phyloP scores from a whole-genome alignment of 1,140 invertebrate species.

The Psilanteris sp. region DNA sequence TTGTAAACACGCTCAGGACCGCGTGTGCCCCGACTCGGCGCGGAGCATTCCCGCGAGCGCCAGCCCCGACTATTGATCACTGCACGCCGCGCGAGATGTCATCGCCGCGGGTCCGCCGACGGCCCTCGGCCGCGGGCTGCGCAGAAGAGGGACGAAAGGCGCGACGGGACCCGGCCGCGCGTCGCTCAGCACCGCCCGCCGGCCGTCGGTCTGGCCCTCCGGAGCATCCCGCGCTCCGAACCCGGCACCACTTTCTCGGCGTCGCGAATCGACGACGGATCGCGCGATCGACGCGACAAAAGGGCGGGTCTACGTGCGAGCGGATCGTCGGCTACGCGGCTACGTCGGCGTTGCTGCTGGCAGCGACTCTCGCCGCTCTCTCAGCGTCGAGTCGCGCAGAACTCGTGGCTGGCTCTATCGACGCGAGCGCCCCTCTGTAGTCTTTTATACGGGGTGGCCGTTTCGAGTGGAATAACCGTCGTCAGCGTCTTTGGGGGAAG shows the following conservation, averaged over 20 bases:
- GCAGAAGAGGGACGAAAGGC: no score
- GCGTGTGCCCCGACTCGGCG: conserved; percentile 7
- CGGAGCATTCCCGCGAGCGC: background rate
- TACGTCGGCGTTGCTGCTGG: conserved; percentile 28
- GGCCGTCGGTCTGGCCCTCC: no score
- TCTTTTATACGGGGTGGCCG: conserved; percentile 61
- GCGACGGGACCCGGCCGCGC: no score
- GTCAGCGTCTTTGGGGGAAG: conserved; percentile 21
- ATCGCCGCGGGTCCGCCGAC: no score
- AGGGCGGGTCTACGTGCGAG: conserved; percentile 49
- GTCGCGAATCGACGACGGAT: conserved; percentile 33
- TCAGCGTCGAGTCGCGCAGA: conserved; percentile 58
- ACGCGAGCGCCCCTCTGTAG: conserved; percentile 73
- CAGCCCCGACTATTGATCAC: conserved; percentile 12
- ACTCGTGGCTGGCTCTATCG: conserved; percentile 70
- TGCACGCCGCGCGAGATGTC: background rate
- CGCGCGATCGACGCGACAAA: conserved; percentile 38
- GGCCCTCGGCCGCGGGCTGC: no score
- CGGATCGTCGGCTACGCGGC: conserved; percentile 27
- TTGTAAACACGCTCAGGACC: conserved; percentile 14
- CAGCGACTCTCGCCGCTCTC: conserved; percentile 41
- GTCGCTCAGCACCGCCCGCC: no score
- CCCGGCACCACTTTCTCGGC: no score
- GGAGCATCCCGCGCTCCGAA: no score
- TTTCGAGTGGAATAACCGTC: conserved; percentile 33